phyloP scores from a whole-genome alignment of 2,888 invertebrate species.

The Amblyjoppa proteus region DNA sequence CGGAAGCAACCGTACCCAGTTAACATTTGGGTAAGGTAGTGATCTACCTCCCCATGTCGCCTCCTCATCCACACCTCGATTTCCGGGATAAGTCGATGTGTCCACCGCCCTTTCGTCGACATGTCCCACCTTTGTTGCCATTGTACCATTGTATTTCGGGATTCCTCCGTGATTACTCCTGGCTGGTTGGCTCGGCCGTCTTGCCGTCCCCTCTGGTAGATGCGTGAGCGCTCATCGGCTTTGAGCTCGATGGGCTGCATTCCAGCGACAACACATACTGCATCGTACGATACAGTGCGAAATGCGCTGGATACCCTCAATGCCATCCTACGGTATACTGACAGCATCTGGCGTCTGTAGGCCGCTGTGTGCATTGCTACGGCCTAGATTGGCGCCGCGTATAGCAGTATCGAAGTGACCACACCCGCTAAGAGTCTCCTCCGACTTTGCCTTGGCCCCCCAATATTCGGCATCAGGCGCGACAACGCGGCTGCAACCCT shows the following conservation, averaged over 20 bases:
- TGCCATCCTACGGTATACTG: slow-evolving; percentile 11
- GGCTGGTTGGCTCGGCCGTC: background rate
- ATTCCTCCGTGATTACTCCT: background rate
- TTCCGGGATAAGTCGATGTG: slow-evolving; percentile 27
- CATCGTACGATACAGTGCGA: slow-evolving; percentile 6
- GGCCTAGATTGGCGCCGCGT: slow-evolving; percentile 23
- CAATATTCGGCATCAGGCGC: slow-evolving; percentile 30
- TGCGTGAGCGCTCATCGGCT: background rate
- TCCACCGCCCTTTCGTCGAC: slow-evolving; percentile 36
- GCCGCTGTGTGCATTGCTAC: slow-evolving; percentile 5
- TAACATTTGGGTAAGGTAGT: slow-evolving; percentile 46
- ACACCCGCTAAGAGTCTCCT: slow-evolving; percentile 14
- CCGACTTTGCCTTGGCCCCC: slow-evolving; percentile 21
- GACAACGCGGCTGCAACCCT: background rate
- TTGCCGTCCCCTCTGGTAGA: background rate
- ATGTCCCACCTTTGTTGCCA: slow-evolving; percentile 32
- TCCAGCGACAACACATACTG: background rate
- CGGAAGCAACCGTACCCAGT: slow-evolving; percentile 42
- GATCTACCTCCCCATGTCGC: slow-evolving; percentile 23
- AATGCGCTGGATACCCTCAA: slow-evolving; percentile 28
- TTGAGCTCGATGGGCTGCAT: slow-evolving; percentile 5
- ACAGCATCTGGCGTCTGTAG: background rate
- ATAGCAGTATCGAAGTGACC: slow-evolving; percentile 2
- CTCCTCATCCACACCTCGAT: slow-evolving; percentile 6
- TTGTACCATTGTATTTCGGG: background rate